A percentile compares a stretch with the other conserved stretches of the same genome.
These are phyloP conservation scores for Phylloscopus collybita DNA, from an alignment of 2,797 vertebrate species.

Conservation along the genomic window DNA sequence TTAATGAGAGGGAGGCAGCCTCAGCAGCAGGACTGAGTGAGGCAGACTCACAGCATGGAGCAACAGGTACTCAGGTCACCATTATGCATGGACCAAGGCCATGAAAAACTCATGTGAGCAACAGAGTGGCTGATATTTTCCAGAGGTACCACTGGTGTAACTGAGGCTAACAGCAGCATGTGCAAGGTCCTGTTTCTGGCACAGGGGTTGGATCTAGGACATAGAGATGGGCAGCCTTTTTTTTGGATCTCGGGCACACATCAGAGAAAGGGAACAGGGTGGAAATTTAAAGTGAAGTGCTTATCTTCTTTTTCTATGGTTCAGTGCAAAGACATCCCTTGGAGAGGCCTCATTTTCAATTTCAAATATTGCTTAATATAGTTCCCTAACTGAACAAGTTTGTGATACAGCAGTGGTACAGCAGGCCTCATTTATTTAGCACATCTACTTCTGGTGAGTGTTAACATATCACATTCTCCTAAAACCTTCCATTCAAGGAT, in stretches of 20 bases:
- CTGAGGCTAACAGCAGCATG: background rate
- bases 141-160: background rate
- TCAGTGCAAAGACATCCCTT: background rate
- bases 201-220: background rate
- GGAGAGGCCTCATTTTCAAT: background rate
- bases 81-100: background rate
- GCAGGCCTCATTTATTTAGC: constrained; percentile 18
- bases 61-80: background rate
- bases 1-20: background rate
- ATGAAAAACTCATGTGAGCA: background rate
- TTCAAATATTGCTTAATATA: background rate
- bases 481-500: background rate
- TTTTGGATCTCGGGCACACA: background rate
- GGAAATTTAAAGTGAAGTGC: background rate
- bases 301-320: background rate
- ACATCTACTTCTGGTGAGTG: background rate
- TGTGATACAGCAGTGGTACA: background rate
- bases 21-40: background rate
- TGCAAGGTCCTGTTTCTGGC: background rate
- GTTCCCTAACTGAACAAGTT: background rate
- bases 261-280: background rate
- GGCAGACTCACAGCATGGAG: background rate
- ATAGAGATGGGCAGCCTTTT: background rate
- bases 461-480: background rate
- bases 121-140: background rate